Evolutionary conservation across 2,888 invertebrate genomes (phyloP).

Genomic region (Protophormia terraenovae): DNA sequence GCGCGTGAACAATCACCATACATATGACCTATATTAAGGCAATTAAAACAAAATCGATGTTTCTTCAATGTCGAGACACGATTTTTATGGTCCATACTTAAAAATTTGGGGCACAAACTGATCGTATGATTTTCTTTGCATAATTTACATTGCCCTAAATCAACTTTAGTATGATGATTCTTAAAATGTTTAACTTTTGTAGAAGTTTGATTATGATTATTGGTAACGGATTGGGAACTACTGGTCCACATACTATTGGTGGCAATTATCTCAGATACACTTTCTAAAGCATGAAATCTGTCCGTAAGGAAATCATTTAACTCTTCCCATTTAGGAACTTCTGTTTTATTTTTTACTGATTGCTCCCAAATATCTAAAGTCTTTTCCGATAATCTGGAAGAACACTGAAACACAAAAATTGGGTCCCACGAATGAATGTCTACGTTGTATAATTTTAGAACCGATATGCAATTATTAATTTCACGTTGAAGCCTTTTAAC

Average conservation of each 20-base stretch:
- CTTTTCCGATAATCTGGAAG: background rate
- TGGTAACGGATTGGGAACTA: background rate
- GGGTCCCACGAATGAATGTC: background rate
- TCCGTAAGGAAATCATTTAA: no score
- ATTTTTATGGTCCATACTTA: background rate
- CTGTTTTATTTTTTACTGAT: constrained; percentile 13
- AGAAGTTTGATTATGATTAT: background rate
- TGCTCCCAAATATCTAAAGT: constrained; percentile 15
- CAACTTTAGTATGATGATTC: background rate
- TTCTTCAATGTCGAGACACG: background rate
- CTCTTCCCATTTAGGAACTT: no score
- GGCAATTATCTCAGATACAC: background rate
- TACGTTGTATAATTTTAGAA: background rate
- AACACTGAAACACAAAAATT: no score
- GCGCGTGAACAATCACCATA: background rate
- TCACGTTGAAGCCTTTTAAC: background rate
- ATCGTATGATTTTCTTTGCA: background rate
- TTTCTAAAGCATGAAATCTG: no score
- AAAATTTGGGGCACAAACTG: background rate
- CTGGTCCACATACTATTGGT: background rate
- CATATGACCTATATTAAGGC: background rate
- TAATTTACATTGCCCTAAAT: background rate
- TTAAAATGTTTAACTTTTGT: background rate
- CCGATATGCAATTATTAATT: background rate
- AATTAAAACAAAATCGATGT: background rate